Percentiles rank a stretch among this genome's conserved stretches.
phyloP scores from a whole-genome alignment of 2,113 vertebrate genomes.

The Phalacrocorax aristotelis region DNA sequence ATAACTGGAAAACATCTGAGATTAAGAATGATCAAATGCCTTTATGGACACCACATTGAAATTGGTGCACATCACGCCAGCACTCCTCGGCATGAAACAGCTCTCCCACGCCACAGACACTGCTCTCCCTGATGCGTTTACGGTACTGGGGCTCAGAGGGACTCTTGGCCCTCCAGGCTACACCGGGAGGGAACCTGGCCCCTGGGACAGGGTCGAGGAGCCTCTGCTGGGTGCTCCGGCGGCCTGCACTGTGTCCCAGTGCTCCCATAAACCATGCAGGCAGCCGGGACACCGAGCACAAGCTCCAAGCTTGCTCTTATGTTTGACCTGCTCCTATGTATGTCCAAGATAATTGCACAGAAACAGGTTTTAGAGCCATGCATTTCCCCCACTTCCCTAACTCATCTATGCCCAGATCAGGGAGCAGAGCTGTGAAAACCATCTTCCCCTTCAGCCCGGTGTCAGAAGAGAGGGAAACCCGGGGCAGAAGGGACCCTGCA shows the following conservation, averaged over 20 bases:
- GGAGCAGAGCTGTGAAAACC: neutral
- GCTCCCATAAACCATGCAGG: neutral
- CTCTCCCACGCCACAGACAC: rapidly evolving
- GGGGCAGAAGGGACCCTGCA: neutral
- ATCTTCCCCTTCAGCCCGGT: neutral
- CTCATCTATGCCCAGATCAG: neutral
- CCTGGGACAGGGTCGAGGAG: neutral
- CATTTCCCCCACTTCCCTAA: neutral
- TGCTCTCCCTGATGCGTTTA: no score
- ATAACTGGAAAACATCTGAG: neutral
- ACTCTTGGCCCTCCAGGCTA: neutral
- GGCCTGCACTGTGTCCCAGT: neutral
- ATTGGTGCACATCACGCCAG: neutral
- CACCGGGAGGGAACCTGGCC: neutral
- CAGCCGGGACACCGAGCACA: neutral
- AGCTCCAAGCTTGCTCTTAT: neutral
- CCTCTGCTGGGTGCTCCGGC: neutral
- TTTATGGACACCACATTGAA: rapidly evolving
- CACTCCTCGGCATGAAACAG: neutral
- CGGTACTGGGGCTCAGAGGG: neutral
- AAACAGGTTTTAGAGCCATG: neutral
- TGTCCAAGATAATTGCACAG: neutral
- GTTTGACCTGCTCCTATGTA: neutral
- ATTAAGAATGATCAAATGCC: neutral
- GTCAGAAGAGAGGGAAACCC: neutral